These are phyloP conservation scores for Brachyopa scutellaris DNA, from an alignment of 2,888 invertebrate genomes.

Conservation along the genomic window DNA sequence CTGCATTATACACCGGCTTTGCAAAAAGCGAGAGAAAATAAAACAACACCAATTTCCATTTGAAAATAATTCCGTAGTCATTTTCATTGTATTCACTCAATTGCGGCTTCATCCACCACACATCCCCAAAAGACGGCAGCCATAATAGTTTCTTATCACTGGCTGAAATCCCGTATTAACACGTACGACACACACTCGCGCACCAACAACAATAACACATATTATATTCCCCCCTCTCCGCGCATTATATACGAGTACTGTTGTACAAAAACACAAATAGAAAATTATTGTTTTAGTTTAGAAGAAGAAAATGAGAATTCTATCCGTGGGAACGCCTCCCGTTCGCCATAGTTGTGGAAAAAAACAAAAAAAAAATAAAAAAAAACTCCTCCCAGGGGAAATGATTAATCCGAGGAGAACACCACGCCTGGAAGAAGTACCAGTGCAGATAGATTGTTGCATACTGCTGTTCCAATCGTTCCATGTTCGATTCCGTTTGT, in stretches of 20 bases:
- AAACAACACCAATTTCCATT: neutral
- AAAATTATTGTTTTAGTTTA: constrained; percentile 57
- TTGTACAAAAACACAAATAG: constrained; percentile 50
- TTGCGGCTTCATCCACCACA: constrained; percentile 21
- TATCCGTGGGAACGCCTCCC: constrained; percentile 45
- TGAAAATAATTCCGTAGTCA: constrained; percentile 6
- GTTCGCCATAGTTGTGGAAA: constrained; percentile 59
- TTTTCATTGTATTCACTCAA: constrained; percentile 23
- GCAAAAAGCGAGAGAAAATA: neutral
- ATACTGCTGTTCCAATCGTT: neutral
- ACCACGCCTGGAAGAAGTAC: constrained; percentile 37
- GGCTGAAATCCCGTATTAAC: constrained; percentile 52
- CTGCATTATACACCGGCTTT: neutral
- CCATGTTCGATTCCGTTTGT: constrained; percentile 22
- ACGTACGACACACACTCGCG: constrained; percentile 16
- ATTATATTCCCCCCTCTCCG: constrained; percentile 35
- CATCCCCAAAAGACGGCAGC: constrained; percentile 68
- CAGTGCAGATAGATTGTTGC: neutral
- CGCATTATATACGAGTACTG: neutral
- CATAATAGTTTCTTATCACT: constrained; percentile 70
- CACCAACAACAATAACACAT: neutral
- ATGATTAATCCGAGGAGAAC: constrained; percentile 49
- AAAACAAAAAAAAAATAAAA: no score
- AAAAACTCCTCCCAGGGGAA: constrained; percentile 61
- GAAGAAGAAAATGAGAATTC: constrained; percentile 35